Evolutionary conservation across 2,113 vertebrate species (phyloP), one percentile per base, ranked within the genome.

Genomic region (Chroicocephalus ridibundus): DNA sequence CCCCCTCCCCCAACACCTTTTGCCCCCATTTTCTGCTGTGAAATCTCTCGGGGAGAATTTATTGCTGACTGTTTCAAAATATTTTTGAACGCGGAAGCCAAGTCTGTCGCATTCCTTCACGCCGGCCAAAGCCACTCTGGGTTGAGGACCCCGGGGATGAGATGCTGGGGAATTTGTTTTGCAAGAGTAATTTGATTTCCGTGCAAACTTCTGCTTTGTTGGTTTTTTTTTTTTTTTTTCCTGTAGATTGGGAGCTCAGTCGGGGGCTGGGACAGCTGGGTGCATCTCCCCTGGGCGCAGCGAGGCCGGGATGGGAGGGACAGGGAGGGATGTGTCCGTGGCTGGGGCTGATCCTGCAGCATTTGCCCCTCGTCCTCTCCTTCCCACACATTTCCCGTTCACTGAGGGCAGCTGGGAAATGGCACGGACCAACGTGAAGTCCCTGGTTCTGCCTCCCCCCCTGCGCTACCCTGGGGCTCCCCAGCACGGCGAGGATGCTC

Each of bases 31-130:
- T 94, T 83, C 93, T 25, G 32, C 88, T 86, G 42, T 70, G 60
- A 90, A 93, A 62, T 76, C 79, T 93, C 76, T 83, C 5, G 9
- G 58, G 96, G 75, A 68, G 38, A 55, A 88, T 83, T 93, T 90
- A 74, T 52, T 88, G 68, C 94, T 91, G 84, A 85, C 13, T n/a
- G 31, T 78, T 92, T 88, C 90, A 90, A 94, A 96, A 77, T 5
- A 61, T 22, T 62, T 82, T 51, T 61, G 55, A 36, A 7, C 46
- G 14, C 2, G 0, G 88, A 86, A 92, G 95, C 95, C 95, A 95
- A 93, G 38, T n/a, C 42, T 29, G 40, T 21, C 15, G 54, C 94
- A 92, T 93, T 96, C 92, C 91, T 95, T 78, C 32, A 12, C 0
- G 7, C 81, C 29, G 79, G 84, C 88, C 58, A 55, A 65, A 94